Base-by-base conservation (phyloP, 2,888 invertebrate genomes). In the Gortyna flavago region DNA sequence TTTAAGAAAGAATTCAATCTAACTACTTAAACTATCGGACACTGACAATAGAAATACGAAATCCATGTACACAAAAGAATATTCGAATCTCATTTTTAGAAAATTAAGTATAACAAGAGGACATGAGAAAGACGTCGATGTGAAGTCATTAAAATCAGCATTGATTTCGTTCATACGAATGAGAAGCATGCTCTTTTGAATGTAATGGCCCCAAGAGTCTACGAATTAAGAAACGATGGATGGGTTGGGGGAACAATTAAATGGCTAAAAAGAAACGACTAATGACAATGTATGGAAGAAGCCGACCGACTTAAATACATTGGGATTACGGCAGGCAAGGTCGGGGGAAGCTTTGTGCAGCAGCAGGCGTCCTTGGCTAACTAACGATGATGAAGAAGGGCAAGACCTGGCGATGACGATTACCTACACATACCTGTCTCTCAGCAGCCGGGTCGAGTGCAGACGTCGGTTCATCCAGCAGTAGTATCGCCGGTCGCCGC, bases 391-490 rank as follows among this genome's bases (percentile, higher is more conserved):
- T 8, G 3, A 18, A 2, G 61, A 21, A 0, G 16, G n/a, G 18
- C n/a, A 9, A 13, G 13, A n/a, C n/a, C n/a, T n/a, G n/a, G n/a
- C 0, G 18, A 32, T 1, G 32, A 41, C 0, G 13, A 41, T 21
- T 16, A 5, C 44, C 13, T 44, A 32, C 8, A 7, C 13, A 97
- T 7, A 98, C 98, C 84, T 97, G 97, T 59, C 97, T 97, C 93
- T 99, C 99, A 57, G 98, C 98, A 77, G 98, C 97, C 5, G 98
- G 97, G 94, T 99, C 99, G 76, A 98, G 94, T 0, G 98, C 98
- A 0, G 98, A 98, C 0, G 99, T 99, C 0, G 98, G 98, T 93
- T 99, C 99, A 91, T 99, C 98, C 83, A 98, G 94, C 74, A 98
- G 93, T 72, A 98, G 95, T 61, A 99, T 97, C 66, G 97, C 97